Base-by-base conservation (phyloP, 2,797 vertebrate genomes). In the Rhinatrema bivittatum region DNA sequence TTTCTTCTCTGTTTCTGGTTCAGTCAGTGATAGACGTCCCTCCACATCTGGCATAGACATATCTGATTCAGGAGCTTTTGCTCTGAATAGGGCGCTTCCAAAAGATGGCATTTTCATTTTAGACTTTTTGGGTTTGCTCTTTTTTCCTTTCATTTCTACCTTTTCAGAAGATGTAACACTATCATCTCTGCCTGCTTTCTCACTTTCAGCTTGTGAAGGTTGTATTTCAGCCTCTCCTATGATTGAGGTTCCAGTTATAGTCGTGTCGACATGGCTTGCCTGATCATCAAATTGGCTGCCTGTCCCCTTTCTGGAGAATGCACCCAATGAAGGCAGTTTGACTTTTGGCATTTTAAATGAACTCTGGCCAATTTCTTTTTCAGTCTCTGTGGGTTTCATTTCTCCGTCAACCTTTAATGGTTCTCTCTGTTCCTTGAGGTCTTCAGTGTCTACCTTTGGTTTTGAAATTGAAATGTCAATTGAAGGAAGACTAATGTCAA, bases 111-210 rank as follows among this genome's bases (percentile, higher is more conserved):
- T n/a, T 39, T 56, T 63, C 48, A 66, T 80, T 42, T 58, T 64
- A 16, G 81, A 57, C 40, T 71, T 64, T 45, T 73, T 72, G 13
- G 68, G n/a, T n/a, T n/a, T n/a, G n/a, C n/a, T n/a, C n/a, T n/a
- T n/a, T n/a, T n/a, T n/a, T n/a, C n/a, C n/a, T n/a, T n/a, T n/a
- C n/a, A n/a, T n/a, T n/a, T n/a, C n/a, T n/a, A n/a, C n/a, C n/a
- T n/a, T n/a, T n/a, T n/a, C n/a, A n/a, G n/a, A n/a, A n/a, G n/a
- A n/a, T n/a, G n/a, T n/a, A n/a, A n/a, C n/a, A n/a, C n/a, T n/a
- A n/a, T n/a, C n/a, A n/a, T n/a, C n/a, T n/a, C n/a, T n/a, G n/a
- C n/a, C n/a, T n/a, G n/a, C n/a, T n/a, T n/a, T n/a, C n/a, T n/a
- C n/a, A n/a, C 47, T 34, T 18, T 58, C 69, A 13, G 54, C 51